Evolutionary conservation across 2,113 vertebrate species (phyloP), one percentile per base, ranked within the genome.

Genomic region (Felis chaus): DNA sequence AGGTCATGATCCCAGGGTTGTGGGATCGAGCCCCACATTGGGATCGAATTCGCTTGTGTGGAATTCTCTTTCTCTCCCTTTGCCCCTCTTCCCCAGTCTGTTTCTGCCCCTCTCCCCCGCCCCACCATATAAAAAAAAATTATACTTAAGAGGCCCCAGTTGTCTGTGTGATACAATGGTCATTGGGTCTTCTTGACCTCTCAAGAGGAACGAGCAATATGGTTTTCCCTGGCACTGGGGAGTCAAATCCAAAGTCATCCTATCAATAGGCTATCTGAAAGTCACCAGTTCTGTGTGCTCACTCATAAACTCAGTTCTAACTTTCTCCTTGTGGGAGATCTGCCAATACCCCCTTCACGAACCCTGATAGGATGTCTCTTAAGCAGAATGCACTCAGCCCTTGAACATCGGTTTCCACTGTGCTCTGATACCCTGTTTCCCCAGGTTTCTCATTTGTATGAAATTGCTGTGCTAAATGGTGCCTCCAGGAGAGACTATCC

Each of bases 401-500:
- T 18, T 57, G 23, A 80, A n/a, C 13, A 36, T 8, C 29, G 2
- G 48, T 66, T 85, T 2, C 18, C 23, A 41, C 1, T 3, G 53
- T 80, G 11, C 39, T 66, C 31, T 23, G 13, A 95, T 27, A 80
- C 50, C 33, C 15, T 61, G 2, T 93, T 92, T 39, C 15, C 15
- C 12, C 6, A 78, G 8, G 15, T 33, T 45, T 83, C 14, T 69
- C 61, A 69, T 19, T 45, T 92, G 16, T 0, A 2, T 39, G 1
- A 83, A 76, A 16, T 65, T 55, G 50, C 48, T 78, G 33, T 18
- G 74, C 8, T 19, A 83, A 55, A 27, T 19, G 25, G 27, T 13
- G 6, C 18, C 74, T 53, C 45, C 2, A 0, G 16, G 12, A 25
- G 0, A 25, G 4, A 45, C 10, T 13, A 71, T 55, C 23, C 1